These are phyloP conservation scores for Aphelocoma coerulescens DNA, from an alignment of 2,113 vertebrate genomes.

Conservation along the genomic window DNA sequence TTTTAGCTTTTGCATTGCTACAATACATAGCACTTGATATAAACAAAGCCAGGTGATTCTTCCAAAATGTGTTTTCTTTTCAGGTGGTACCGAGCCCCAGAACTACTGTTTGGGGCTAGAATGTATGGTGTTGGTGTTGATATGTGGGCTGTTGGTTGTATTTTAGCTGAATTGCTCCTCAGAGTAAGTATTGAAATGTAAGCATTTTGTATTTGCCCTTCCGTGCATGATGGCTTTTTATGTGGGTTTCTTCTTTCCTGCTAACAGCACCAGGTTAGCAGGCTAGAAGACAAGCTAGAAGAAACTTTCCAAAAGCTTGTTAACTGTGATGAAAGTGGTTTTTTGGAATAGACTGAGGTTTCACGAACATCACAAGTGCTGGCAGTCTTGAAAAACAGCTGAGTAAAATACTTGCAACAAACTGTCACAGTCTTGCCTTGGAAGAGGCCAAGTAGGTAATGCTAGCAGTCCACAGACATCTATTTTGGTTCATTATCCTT, in stretches of 20 bases:
- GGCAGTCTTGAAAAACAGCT: not conserved
- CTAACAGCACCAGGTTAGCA: not conserved
- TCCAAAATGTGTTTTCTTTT: constrained; percentile 3
- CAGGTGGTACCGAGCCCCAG: constrained; percentile 96
- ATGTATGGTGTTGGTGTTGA: constrained; percentile 98
- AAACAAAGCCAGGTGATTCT: not conserved
- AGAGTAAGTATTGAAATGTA: constrained; percentile 76
- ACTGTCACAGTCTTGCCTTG: not conserved
- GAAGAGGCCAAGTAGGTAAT: not conserved
- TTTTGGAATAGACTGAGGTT: not conserved
- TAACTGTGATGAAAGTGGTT: not conserved
- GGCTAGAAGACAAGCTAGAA: not conserved
- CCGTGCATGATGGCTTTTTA: not conserved
- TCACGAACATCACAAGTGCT: not conserved
- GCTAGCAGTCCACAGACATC: not conserved
- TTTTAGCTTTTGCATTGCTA: not conserved
- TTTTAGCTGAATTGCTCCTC: constrained; percentile 93
- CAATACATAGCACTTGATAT: not conserved
- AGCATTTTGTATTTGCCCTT: not conserved
- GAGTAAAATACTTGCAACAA: not conserved
- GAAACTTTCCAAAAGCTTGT: not conserved
- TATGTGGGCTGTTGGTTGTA: constrained; percentile 99
- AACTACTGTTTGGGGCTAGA: constrained; percentile 92
- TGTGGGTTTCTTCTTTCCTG: not conserved
- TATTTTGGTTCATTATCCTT: not conserved